phyloP scores from a whole-genome alignment of 1,140 invertebrate species.

The Drosophila azteca region DNA sequence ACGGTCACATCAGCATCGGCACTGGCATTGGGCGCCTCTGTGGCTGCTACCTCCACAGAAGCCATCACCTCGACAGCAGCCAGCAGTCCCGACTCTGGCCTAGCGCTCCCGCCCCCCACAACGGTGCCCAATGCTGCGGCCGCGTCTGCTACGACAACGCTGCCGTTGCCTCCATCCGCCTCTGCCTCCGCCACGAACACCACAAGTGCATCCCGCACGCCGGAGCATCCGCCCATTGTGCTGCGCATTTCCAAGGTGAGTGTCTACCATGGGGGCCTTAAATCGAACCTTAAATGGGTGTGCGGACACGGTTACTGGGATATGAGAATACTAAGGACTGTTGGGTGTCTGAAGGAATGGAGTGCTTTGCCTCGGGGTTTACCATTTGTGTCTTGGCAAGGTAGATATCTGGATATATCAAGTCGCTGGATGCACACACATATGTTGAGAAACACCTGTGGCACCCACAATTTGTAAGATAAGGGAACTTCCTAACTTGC shows the following conservation, averaged over 20 bases:
- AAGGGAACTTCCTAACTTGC: too few relatives aligned
- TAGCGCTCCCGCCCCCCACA: conserved; percentile 60
- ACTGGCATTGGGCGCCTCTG: conserved; percentile 12
- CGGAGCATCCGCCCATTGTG: conserved; percentile 85
- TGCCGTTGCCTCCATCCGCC: conserved; percentile 71
- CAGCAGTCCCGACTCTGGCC: conserved; percentile 22
- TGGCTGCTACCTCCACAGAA: conserved; percentile 23
- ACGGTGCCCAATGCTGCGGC: conserved; percentile 51
- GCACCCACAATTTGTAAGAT: too few relatives aligned
- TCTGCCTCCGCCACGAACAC: conserved; percentile 46
- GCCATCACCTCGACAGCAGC: conserved; percentile 30
- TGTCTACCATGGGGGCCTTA: neutral
- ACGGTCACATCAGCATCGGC: conserved; percentile 8
- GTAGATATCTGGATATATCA: too few relatives aligned
- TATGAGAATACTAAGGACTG: too few relatives aligned
- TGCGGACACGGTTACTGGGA: too few relatives aligned
- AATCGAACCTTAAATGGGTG: too few relatives aligned
- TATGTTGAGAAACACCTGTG: too few relatives aligned
- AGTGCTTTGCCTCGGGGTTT: too few relatives aligned
- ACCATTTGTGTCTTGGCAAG: too few relatives aligned
- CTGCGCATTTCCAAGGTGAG: conserved; percentile 86
- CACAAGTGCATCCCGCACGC: conserved; percentile 71
- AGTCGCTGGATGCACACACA: too few relatives aligned
- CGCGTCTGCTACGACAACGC: conserved; percentile 52
- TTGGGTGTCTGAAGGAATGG: too few relatives aligned